Percentiles rank a stretch among this genome's conserved stretches.
Evolutionary conservation across 2,113 vertebrate genomes (phyloP).

Genomic region (Fulica atra): DNA sequence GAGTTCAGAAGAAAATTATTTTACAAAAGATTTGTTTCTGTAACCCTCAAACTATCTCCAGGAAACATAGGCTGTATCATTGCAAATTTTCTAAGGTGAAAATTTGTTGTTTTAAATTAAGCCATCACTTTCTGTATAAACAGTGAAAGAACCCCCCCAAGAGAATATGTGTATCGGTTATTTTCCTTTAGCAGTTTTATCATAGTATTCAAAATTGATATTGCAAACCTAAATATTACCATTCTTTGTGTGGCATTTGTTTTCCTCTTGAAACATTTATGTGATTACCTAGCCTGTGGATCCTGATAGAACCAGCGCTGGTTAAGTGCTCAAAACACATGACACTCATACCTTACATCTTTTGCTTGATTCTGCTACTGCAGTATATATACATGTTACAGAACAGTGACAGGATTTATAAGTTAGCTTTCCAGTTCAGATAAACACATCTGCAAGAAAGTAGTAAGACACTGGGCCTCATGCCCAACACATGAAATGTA

Average conservation of each 20-base stretch:
- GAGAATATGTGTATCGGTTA: background rate
- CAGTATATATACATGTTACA: background rate
- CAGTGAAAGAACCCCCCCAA: background rate
- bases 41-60: background rate
- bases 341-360: rapidly evolving
- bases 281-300: background rate
- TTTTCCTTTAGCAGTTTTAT: background rate
- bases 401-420: background rate
- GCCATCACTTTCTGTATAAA: background rate
- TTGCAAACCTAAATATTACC: background rate
- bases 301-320: background rate
- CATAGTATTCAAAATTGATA: background rate
- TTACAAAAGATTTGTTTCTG: background rate
- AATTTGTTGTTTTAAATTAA: background rate
- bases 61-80: background rate
- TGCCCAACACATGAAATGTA: background rate
- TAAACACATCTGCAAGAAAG: background rate
- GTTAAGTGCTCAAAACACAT: background rate
- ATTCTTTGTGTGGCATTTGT: background rate
- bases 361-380: background rate
- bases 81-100: background rate
- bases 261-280: background rate
- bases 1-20: background rate
- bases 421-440: background rate
- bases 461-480: background rate